phyloP scores from a whole-genome alignment of 2,888 invertebrate genomes.

The Lycia hirtaria region DNA sequence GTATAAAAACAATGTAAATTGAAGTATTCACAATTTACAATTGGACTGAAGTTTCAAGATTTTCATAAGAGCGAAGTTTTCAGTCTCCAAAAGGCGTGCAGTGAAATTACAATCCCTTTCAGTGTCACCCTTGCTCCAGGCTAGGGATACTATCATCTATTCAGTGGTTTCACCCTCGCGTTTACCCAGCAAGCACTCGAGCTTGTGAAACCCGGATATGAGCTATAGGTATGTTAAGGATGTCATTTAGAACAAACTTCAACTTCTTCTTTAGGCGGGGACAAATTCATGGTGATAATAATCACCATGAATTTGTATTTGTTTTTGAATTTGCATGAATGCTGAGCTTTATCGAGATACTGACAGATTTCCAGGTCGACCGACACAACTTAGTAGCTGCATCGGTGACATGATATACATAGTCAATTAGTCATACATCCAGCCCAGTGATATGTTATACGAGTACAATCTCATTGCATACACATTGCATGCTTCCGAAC shows the following conservation, averaged over 20 bases:
- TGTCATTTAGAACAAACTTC: slow-evolving; percentile 20
- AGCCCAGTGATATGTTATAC: no score
- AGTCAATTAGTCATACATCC: no score
- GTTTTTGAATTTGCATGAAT: no score
- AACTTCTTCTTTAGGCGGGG: no score
- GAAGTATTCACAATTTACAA: background rate
- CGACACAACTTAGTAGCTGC: no score
- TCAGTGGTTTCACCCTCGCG: slow-evolving; percentile 29
- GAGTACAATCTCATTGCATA: no score
- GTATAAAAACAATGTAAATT: background rate
- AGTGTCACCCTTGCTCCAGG: slow-evolving; percentile 24
- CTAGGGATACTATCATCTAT: no score
- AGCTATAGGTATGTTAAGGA: slow-evolving; percentile 22
- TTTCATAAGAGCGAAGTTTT: slow-evolving; percentile 30
- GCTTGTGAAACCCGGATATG: slow-evolving; percentile 26
- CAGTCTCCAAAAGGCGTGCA: slow-evolving; percentile 17
- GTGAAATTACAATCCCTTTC: slow-evolving; percentile 26
- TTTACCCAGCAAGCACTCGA: slow-evolving; percentile 24
- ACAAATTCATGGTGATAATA: slow-evolving; percentile 14
- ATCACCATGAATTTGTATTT: no score
- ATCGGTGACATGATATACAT: no score
- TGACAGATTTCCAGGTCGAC: no score
- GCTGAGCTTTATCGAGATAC: background rate
- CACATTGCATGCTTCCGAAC: no score
- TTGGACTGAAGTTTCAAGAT: slow-evolving; percentile 6